Percentiles rank a stretch among this genome's conserved stretches.
Conservation (phyloP, 2,113 vertebrate species). For the Gnathonemus echidnorhynchus region DNA sequence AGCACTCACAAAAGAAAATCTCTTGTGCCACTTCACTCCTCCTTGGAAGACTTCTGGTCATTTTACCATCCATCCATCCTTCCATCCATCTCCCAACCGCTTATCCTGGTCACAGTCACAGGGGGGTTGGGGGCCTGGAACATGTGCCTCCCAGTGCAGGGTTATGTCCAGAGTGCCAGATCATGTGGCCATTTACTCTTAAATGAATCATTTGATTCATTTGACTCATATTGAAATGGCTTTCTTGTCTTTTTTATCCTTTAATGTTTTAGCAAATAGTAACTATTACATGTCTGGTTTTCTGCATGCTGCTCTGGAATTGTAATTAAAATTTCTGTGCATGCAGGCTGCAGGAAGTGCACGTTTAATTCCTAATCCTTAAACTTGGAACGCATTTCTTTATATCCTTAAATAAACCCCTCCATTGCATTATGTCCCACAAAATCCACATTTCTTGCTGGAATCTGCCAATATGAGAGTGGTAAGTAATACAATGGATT, state of each 20-base stretch:
- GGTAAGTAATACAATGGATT: not conserved
- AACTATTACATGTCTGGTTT: not conserved
- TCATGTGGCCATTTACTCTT: not conserved
- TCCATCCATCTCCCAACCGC: not conserved
- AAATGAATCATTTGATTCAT: not conserved
- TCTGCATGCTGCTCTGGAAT: not conserved
- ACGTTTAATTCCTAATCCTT: not conserved
- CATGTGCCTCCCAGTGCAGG: not conserved
- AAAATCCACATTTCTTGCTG: not conserved
- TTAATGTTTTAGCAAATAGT: not conserved
- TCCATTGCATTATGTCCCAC: not conserved
- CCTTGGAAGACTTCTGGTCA: no score
- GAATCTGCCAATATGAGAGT: not conserved
- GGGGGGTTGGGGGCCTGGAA: not conserved
- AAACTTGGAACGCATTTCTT: not conserved
- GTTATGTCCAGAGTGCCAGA: not conserved
- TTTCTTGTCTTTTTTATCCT: not conserved
- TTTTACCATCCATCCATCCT: not conserved
- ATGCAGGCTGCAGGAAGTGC: not conserved
- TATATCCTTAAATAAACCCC: not conserved
- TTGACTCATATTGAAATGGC: not conserved
- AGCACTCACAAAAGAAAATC: not conserved
- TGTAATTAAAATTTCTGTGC: not conserved
- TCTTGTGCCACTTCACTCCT: no score
- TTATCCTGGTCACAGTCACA: not conserved